Percentiles rank a stretch among this genome's conserved stretches.
Evolutionary conservation across 1,140 invertebrate species (phyloP).

Genomic region (Ceratitis capitata): DNA sequence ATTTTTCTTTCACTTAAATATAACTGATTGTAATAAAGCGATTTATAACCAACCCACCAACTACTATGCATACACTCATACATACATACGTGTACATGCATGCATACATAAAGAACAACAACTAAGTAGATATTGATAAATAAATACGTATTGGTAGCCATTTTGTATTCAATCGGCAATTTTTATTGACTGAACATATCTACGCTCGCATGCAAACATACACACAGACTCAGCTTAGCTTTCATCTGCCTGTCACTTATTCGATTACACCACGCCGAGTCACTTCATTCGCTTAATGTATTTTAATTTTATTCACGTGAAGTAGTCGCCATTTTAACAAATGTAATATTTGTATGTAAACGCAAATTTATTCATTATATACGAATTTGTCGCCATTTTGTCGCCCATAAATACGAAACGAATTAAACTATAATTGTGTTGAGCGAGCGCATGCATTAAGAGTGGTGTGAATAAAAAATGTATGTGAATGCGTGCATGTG

Average conservation of each 20-base stretch:
- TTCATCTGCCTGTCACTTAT: background rate
- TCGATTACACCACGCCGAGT: background rate
- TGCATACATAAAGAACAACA: no score
- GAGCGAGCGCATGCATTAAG: background rate
- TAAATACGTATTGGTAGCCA: background rate
- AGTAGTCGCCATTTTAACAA: background rate
- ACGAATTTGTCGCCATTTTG: conserved; percentile 40
- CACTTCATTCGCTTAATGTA: background rate
- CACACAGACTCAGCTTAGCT: background rate
- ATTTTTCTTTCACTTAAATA: no score
- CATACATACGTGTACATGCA: no score
- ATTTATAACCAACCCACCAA: conserved; percentile 29
- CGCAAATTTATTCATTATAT: conserved; percentile 38
- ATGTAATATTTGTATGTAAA: no score
- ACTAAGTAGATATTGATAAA: no score
- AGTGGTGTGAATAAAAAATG: background rate
- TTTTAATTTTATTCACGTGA: conserved; percentile 21
- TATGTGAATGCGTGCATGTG: no score
- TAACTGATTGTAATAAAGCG: background rate
- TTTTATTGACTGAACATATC: background rate
- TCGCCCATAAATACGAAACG: conserved; percentile 33
- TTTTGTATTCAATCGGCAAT: background rate
- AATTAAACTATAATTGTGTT: conserved; percentile 37
- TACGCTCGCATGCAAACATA: background rate
- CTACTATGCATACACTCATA: background rate